These are phyloP conservation scores for Lacanobia oleracea DNA, from an alignment of 2,888 invertebrate genomes.

Conservation along the genomic window DNA sequence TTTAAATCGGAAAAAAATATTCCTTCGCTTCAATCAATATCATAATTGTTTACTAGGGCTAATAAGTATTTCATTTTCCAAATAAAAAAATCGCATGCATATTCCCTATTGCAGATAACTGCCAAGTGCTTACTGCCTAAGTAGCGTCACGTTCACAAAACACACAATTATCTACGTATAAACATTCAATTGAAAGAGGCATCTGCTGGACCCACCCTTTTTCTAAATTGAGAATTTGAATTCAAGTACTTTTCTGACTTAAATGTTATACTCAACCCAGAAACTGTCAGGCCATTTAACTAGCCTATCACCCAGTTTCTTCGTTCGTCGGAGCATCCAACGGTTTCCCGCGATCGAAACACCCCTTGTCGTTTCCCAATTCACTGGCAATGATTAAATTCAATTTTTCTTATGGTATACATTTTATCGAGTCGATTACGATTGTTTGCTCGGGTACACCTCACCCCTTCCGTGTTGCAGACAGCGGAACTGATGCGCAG, in stretches of 20 bases:
- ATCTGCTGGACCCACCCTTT: not conserved
- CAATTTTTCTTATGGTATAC: slow-evolving; percentile 4
- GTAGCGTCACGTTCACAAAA: not conserved
- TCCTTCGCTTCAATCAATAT: no score
- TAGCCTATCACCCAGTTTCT: no score
- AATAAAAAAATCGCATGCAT: no score
- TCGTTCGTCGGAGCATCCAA: not conserved
- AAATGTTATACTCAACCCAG: not conserved
- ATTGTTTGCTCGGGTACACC: slow-evolving; percentile 54
- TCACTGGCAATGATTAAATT: slow-evolving; percentile 6
- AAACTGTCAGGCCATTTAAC: not conserved
- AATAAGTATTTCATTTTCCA: no score
- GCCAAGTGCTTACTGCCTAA: not conserved
- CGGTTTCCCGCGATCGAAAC: not conserved
- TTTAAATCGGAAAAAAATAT: no score
- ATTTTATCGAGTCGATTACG: slow-evolving; percentile 46
- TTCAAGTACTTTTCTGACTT: not conserved
- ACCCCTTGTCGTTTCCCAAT: not conserved
- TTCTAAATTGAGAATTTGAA: not conserved
- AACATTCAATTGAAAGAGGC: not conserved
- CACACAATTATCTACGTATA: not conserved
- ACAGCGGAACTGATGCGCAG: slow-evolving; percentile 49
- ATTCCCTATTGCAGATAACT: no score
- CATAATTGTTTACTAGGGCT: no score
- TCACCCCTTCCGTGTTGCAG: slow-evolving; percentile 59